phyloP scores from a whole-genome alignment of 2,113 vertebrate genomes.

The Recurvirostra avosetta region DNA sequence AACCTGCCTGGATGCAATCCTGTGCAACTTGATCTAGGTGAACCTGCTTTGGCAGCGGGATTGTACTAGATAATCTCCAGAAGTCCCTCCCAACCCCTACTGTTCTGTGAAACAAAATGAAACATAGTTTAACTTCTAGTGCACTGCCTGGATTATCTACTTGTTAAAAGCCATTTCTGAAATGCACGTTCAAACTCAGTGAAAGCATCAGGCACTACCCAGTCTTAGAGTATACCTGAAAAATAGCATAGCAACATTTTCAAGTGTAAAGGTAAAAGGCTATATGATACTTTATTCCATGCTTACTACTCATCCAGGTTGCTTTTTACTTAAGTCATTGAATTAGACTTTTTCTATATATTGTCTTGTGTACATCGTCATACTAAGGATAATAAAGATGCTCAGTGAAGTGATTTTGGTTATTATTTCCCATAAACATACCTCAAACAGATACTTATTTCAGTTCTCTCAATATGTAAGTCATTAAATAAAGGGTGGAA shows the following conservation, averaged over 20 bases:
- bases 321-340: not conserved
- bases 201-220: not conserved
- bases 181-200: not conserved
- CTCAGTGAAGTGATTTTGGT: not conserved
- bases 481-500: not conserved
- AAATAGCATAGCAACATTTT: not conserved
- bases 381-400: not conserved
- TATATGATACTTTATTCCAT: not conserved
- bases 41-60: not conserved
- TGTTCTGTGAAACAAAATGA: not conserved
- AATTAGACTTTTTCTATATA: not conserved
- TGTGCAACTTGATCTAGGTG: not conserved
- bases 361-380: not conserved
- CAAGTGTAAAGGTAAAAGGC: not conserved
- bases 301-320: not conserved
- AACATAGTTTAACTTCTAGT: not conserved
- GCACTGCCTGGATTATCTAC: not conserved
- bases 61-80: not conserved
- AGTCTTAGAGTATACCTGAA: not conserved
- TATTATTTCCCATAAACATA: not conserved
- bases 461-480: not conserved
- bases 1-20: not conserved
- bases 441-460: not conserved
- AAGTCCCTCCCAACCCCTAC: not conserved
- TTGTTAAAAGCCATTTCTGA: not conserved